phyloP scores from a whole-genome alignment of 1,140 invertebrate species.

The Artemia franciscana region DNA sequence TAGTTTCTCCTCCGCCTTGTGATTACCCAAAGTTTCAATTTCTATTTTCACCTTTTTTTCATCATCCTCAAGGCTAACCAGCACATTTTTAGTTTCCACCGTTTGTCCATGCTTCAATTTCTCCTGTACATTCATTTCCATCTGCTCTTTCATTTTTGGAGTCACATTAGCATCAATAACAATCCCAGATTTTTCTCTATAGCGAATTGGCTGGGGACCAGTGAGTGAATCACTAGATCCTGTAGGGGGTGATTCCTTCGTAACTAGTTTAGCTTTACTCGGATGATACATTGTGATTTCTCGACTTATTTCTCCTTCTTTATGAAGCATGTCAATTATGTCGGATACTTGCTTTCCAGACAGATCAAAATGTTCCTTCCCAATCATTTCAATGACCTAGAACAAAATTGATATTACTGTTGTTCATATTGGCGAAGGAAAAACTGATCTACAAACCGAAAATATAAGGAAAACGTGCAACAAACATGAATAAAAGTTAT shows the following conservation, averaged over 20 bases:
- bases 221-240: background rate
- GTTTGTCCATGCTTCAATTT: background rate
- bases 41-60: background rate
- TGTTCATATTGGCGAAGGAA: no score
- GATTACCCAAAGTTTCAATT: background rate
- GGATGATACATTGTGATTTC: background rate
- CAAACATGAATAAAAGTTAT: no score
- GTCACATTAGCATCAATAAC: background rate
- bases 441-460: no score
- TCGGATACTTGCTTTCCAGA: background rate
- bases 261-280: background rate
- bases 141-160: background rate
- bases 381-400: background rate
- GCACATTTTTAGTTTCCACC: background rate
- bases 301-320: background rate
- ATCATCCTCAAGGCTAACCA: background rate
- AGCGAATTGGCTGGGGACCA: background rate
- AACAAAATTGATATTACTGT: background rate
- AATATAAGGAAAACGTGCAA: no score
- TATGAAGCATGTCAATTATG: background rate
- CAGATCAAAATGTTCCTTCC: slow-evolving; percentile 1
- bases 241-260: background rate
- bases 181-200: background rate
- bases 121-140: background rate
- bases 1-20: background rate